Evolutionary conservation across 1,140 invertebrate species (phyloP).

Genomic region (Cotesia glomerata): DNA sequence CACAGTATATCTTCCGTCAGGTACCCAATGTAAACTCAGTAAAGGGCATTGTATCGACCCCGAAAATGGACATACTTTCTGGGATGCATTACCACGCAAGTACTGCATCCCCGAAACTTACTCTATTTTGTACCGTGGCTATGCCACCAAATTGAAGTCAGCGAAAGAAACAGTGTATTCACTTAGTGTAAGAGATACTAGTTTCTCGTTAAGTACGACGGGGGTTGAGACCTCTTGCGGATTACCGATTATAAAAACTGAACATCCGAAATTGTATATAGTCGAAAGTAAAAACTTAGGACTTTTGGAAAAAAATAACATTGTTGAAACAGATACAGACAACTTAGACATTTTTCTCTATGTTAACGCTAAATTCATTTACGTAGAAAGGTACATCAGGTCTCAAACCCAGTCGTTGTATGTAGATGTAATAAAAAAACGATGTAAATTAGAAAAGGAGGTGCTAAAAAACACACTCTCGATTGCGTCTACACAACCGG

Average conservation of each 20-base stretch:
- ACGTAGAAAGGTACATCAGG: slow-evolving; percentile 16
- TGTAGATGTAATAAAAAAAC: neutral
- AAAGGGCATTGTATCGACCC: slow-evolving; percentile 26
- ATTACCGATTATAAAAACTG: slow-evolving; percentile 20
- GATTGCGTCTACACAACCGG: slow-evolving; percentile 24
- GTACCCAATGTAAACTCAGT: slow-evolving; percentile 14
- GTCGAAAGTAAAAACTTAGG: slow-evolving; percentile 20
- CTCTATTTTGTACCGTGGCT: slow-evolving; percentile 28
- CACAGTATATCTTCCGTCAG: slow-evolving; percentile 24
- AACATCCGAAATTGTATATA: slow-evolving; percentile 40
- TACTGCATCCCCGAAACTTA: slow-evolving; percentile 20
- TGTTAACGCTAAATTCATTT: slow-evolving; percentile 30
- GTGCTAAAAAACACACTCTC: slow-evolving; percentile 12
- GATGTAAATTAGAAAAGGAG: slow-evolving; percentile 20
- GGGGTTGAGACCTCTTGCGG: slow-evolving; percentile 17
- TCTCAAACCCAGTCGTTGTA: slow-evolving; percentile 21
- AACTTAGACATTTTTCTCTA: slow-evolving; percentile 35
- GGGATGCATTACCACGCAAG: slow-evolving; percentile 17
- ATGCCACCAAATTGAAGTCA: slow-evolving; percentile 22
- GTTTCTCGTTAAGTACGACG: slow-evolving; percentile 8
- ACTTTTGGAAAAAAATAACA: slow-evolving; percentile 26
- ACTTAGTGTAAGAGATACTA: too few relatives aligned
- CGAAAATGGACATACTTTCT: slow-evolving; percentile 29
- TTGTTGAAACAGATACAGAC: slow-evolving; percentile 24
- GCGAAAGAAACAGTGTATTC: slow-evolving; percentile 24